Evolutionary conservation across 2,888 invertebrate species (phyloP).

Genomic region (Phyllotreta striolata): DNA sequence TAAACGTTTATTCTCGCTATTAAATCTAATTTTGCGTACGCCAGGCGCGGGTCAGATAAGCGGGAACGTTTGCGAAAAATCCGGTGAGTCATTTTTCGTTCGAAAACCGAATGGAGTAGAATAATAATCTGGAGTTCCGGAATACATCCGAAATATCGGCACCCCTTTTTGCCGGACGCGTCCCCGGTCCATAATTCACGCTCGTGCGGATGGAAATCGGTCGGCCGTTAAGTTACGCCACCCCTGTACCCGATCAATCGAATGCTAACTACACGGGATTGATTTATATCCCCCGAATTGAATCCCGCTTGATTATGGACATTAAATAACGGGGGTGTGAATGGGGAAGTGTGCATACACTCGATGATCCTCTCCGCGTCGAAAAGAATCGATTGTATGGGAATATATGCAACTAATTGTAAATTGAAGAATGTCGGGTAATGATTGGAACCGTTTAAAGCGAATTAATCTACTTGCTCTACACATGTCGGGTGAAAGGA

Average conservation of each 20-base stretch:
- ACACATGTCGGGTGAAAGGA: slow-evolving; percentile 17
- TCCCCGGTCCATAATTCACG: slow-evolving; percentile 37
- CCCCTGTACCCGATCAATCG: slow-evolving; percentile 49
- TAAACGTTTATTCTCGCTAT: no score
- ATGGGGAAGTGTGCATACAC: slow-evolving; percentile 30
- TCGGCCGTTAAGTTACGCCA: slow-evolving; percentile 35
- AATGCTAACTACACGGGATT: slow-evolving; percentile 50
- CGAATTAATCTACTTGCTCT: slow-evolving; percentile 11
- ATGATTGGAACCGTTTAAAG: no score
- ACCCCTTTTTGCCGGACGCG: slow-evolving; percentile 23
- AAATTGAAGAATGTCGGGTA: no score
- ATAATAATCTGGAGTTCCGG: slow-evolving; percentile 34
- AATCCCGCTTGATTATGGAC: slow-evolving; percentile 54
- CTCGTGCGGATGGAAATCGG: slow-evolving; percentile 34
- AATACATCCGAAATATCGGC: slow-evolving; percentile 24
- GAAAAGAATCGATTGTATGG: no score
- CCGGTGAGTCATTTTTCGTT: no score
- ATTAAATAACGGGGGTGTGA: slow-evolving; percentile 51
- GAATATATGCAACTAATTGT: no score
- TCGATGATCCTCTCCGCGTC: not conserved
- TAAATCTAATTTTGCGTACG: no score
- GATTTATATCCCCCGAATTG: slow-evolving; percentile 49
- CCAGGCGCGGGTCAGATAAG: no score
- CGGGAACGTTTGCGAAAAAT: no score
- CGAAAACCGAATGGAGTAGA: no score